phyloP scores from a whole-genome alignment of 2,888 invertebrate genomes.

The Phaedon cochleariae region DNA sequence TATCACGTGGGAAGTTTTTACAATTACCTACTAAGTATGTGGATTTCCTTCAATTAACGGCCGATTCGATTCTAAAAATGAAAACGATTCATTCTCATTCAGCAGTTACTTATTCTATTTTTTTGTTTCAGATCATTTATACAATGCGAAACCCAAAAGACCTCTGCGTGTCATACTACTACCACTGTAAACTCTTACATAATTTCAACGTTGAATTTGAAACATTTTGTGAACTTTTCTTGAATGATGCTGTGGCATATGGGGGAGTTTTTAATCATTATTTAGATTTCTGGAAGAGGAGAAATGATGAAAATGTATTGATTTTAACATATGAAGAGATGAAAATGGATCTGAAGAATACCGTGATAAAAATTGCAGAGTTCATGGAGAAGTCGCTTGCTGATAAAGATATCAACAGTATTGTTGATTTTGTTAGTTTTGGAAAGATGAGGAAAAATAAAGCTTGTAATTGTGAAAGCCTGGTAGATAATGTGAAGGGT shows the following conservation, averaged over 20 bases:
- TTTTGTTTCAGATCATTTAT: conserved; percentile 76
- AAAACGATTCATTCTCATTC: too few relatives aligned
- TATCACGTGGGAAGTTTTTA: too few relatives aligned
- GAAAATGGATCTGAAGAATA: conserved; percentile 74
- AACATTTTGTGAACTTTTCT: conserved; percentile 78
- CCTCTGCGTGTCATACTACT: conserved; percentile 86
- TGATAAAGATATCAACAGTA: conserved; percentile 69
- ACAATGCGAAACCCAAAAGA: conserved; percentile 91
- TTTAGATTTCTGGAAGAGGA: conserved; percentile 74
- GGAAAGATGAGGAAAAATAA: conserved; percentile 68
- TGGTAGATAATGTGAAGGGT: conserved; percentile 53
- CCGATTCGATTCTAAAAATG: too few relatives aligned
- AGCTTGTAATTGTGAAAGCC: conserved; percentile 65
- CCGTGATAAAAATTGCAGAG: conserved; percentile 68
- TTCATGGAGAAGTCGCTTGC: conserved; percentile 75
- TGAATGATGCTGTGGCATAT: conserved; percentile 72
- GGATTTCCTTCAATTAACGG: too few relatives aligned
- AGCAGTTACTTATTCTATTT: neutral
- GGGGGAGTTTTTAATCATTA: conserved; percentile 73
- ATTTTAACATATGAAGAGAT: conserved; percentile 86
- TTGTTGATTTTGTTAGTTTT: conserved; percentile 54
- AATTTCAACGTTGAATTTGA: conserved; percentile 69
- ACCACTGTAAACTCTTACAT: conserved; percentile 80
- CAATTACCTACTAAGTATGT: too few relatives aligned
- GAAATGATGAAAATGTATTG: conserved; percentile 75